A percentile compares a stretch with the other conserved stretches of the same genome.
These are phyloP conservation scores for Blennius ocellaris DNA, from an alignment of 2,113 vertebrate species.

Conservation along the genomic window DNA sequence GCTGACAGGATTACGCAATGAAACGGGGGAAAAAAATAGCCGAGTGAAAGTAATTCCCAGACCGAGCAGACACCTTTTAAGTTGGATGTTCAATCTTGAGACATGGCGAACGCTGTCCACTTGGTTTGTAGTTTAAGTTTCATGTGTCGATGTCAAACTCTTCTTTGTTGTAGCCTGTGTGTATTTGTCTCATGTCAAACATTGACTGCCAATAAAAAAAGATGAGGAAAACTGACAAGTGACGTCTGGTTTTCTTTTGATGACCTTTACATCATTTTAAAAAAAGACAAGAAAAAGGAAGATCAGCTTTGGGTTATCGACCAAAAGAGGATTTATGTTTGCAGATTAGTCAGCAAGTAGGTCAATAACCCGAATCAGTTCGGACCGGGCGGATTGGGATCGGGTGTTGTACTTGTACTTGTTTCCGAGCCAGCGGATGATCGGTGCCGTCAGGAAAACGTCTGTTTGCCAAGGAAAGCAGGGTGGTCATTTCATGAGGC, in stretches of 20 bases:
- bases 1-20: conserved; percentile 30
- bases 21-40: conserved; percentile 23
- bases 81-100: conserved; percentile 28
- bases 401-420: conserved; percentile 7
- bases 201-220: conserved; percentile 75
- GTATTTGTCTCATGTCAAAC: conserved; percentile 63
- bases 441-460: conserved; percentile 47
- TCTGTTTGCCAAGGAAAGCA: conserved; percentile 29
- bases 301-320: conserved; percentile 16
- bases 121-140: conserved; percentile 43
- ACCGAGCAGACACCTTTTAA: conserved; percentile 12
- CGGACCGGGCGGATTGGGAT: conserved; percentile 26
- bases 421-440: conserved; percentile 47
- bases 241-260: conserved; percentile 36
- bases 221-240: conserved; percentile 31
- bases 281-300: not conserved
- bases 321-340: conserved; percentile 35
- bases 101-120: conserved; percentile 18
- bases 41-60: conserved; percentile 22
- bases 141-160: conserved; percentile 48
- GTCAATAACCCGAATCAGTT: conserved; percentile 21
- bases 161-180: conserved; percentile 57
- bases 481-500: conserved; percentile 35
- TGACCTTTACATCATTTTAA: not conserved
- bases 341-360: conserved; percentile 46